A percentile compares a stretch with the other conserved stretches of the same genome.
These are phyloP conservation scores for Aurelia aurita complex sp. Pacific DNA, from an alignment of 30 jellyfish, hydroid and myxozoan species.

Conservation along the genomic window DNA sequence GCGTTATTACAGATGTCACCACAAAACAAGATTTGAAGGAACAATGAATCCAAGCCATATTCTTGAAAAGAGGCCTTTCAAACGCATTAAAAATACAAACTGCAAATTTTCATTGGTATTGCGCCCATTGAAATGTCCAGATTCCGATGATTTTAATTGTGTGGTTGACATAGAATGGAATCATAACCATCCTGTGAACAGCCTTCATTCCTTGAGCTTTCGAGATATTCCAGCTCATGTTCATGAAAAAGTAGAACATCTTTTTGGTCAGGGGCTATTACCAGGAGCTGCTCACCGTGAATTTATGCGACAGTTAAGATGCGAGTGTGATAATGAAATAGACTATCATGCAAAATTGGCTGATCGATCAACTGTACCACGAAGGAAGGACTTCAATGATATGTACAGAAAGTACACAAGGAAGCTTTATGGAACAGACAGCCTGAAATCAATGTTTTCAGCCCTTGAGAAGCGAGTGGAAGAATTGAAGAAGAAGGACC, in stretches of 20 bases:
- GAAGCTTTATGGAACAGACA: background rate
- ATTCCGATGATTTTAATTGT: background rate
- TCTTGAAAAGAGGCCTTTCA: background rate
- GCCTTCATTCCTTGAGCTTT: constrained; percentile 18
- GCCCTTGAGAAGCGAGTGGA: background rate
- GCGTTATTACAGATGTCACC: background rate
- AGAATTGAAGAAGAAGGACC: background rate
- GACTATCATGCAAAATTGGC: constrained; percentile 7
- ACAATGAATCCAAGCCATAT: background rate
- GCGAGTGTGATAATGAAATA: background rate
- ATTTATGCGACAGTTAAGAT: background rate
- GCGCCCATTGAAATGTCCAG: background rate
- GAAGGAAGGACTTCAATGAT: constrained; percentile 25
- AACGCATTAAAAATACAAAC: constrained; percentile 5
- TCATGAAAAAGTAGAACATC: background rate
- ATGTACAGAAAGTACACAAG: constrained; percentile 1
- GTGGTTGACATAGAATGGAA: constrained; percentile 2
- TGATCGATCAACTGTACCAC: constrained; percentile 13
- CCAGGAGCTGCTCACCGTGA: constrained; percentile 26
- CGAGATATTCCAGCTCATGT: constrained; percentile 1
- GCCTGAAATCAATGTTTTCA: background rate
- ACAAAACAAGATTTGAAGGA: background rate
- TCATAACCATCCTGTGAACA: constrained; percentile 15
- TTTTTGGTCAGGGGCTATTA: background rate
- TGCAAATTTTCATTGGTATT: background rate